phyloP scores from a whole-genome alignment of 2,797 vertebrate genomes.

The Chromis chromis region DNA sequence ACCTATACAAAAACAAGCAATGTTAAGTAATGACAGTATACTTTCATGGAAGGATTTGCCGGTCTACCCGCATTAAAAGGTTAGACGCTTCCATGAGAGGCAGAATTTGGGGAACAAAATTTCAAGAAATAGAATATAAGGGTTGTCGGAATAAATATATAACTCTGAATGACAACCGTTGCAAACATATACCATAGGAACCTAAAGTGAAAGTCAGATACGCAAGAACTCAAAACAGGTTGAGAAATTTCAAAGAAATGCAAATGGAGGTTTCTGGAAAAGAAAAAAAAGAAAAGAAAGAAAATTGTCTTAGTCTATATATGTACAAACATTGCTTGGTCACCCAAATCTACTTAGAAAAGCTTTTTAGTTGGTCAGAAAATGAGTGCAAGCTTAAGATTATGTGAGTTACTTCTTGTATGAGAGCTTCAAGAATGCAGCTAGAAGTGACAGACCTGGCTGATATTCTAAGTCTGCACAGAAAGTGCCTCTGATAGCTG shows the following conservation, averaged over 20 bases:
- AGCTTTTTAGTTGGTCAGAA: slow-evolving; percentile 82
- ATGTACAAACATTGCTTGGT: slow-evolving; percentile 88
- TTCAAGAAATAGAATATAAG: slow-evolving; percentile 77
- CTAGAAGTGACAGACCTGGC: slow-evolving; percentile 77
- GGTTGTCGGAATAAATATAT: slow-evolving; percentile 84
- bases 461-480: slow-evolving; percentile 78
- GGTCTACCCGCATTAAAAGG: slow-evolving; percentile 64
- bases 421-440: slow-evolving; percentile 77
- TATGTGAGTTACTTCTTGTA: slow-evolving; percentile 72
- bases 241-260: slow-evolving; percentile 74
- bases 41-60: slow-evolving; percentile 73
- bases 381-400: slow-evolving; percentile 86
- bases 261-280: slow-evolving; percentile 78
- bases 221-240: slow-evolving; percentile 77
- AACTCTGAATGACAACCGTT: slow-evolving; percentile 82
- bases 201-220: slow-evolving; percentile 77
- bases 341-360: slow-evolving; percentile 86
- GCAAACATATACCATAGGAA: slow-evolving; percentile 81
- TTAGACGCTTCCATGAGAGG: slow-evolving; percentile 74
- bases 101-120: slow-evolving; percentile 81
- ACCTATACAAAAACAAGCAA: slow-evolving; percentile 83
- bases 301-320: slow-evolving; percentile 78
- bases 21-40: slow-evolving; percentile 70
- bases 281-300: slow-evolving; percentile 34
- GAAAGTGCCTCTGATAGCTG: slow-evolving; percentile 80